phyloP scores from a whole-genome alignment of 2,888 invertebrate species.

The Agapetus fuscipes region DNA sequence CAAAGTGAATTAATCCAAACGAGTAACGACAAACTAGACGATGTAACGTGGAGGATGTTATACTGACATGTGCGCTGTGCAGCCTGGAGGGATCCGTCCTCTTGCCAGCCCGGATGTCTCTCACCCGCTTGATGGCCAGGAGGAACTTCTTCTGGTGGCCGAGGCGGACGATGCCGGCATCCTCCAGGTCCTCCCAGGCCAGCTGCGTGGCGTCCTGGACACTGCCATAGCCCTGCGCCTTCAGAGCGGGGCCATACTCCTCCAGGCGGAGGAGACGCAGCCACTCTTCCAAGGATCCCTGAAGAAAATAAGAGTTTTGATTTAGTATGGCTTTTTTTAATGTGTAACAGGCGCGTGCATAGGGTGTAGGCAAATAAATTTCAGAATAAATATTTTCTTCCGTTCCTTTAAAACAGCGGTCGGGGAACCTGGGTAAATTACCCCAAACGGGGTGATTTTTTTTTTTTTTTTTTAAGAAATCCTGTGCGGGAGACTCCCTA shows the following conservation, averaged over 20 bases:
- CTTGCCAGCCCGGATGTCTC: constrained; percentile 85
- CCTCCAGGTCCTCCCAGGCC: constrained; percentile 98
- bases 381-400: too few species aligned
- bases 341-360: too few species aligned
- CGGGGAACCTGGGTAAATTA: too few species aligned
- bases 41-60: too few species aligned
- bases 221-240: constrained; percentile 87
- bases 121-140: constrained; percentile 92
- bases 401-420: too few species aligned
- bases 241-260: constrained; percentile 83
- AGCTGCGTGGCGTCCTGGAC: constrained; percentile 92
- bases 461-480: too few species aligned
- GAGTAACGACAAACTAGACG: too few species aligned
- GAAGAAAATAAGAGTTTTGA: constrained; percentile 20
- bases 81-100: constrained; percentile 31
- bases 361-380: too few species aligned
- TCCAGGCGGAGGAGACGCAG: constrained; percentile 80
- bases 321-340: background rate
- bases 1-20: too few species aligned
- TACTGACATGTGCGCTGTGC: constrained; percentile 27
- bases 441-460: too few species aligned
- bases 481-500: too few species aligned
- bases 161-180: constrained; percentile 85
- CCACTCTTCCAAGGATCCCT: constrained; percentile 95
- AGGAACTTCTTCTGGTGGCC: constrained; percentile 99